Base-by-base conservation (phyloP, 2,888 invertebrate species). In the Drosophila emarginata region DNA sequence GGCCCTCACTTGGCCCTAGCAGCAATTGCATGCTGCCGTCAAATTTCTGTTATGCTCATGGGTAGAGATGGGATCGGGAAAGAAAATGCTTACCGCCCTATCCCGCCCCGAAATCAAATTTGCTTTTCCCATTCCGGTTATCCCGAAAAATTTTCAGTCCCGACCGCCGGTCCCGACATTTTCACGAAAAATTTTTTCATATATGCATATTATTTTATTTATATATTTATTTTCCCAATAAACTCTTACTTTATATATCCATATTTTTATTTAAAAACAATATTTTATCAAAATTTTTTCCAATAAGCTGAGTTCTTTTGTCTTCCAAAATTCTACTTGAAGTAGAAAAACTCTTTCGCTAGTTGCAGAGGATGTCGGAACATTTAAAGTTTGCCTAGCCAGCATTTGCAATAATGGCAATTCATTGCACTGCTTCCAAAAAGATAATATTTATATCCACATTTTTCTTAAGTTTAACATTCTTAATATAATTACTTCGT, bases 291-390 rank as follows among this genome's bases (percentile, higher is more conserved):
- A 40, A 40, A 40, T 40, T 40, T 6, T 40, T 7, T 40, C 40
- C 40, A 15, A 40, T 40, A 40, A 40, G 40, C 40, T 7, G 39
- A 32, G 32, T 32, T 32, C 32, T 7, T 32, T 6, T 39, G 40
- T 40, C 40, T 40, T 40, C 40, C 14, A 15, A 40, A 40, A 40
- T 40, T 40, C 40, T 40, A 40, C 40, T 40, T 40, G 40, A 40
- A 40, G 40, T 40, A 15, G 15, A 51, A 51, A 23, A 21, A 12
- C 12, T 51, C 12, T 51, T 51, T 51, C 51, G 51, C 51, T 51
- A 23, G 51, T 51, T 12, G 51, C 51, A 21, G 51, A 51, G 23
- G 51, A 51, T 51, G 51, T 51, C 23, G 51, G 32, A 32, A 51
- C 51, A 23, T 51, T 23, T n/a, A 51, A n/a, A 51, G n/a, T 21